A percentile compares a stretch with the other conserved stretches of the same genome.
Evolutionary conservation across 2,797 vertebrate species (phyloP).

Genomic region (Tachyglossus aculeatus): DNA sequence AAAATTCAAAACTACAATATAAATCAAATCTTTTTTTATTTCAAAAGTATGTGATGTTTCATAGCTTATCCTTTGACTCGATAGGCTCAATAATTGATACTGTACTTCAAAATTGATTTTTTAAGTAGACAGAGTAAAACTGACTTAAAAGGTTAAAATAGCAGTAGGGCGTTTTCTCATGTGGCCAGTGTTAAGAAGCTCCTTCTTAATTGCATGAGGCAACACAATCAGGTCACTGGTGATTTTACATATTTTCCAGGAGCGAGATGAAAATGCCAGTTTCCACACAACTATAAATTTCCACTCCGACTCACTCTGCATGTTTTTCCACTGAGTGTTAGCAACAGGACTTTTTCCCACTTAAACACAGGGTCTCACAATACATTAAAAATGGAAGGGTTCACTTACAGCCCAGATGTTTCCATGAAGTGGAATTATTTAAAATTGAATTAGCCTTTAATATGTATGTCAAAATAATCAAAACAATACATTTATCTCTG

Average conservation of each 20-base stretch:
- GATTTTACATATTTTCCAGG: constrained; percentile 33
- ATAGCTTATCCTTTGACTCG: not conserved
- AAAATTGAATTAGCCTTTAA: constrained; percentile 19
- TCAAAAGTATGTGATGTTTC: no score
- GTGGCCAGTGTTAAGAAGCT: constrained; percentile 6
- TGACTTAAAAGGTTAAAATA: constrained; percentile 9
- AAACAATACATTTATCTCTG: not conserved
- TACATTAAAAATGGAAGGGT: not conserved
- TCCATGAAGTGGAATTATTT: constrained; percentile 6
- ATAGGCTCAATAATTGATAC: not conserved
- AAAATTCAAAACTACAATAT: no score
- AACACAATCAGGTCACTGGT: constrained; percentile 14
- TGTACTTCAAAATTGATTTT: not conserved
- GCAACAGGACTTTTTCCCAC: constrained; percentile 26
- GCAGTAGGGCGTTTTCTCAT: not conserved
- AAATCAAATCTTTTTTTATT: no score
- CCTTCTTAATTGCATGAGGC: constrained; percentile 14
- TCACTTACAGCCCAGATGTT: constrained; percentile 35
- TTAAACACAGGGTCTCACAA: constrained; percentile 4
- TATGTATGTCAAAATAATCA: not conserved
- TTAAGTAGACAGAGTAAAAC: not conserved
- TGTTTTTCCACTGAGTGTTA: constrained; percentile 21
- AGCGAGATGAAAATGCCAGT: constrained; percentile 12
- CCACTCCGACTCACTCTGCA: constrained; percentile 14
- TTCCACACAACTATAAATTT: constrained; percentile 54